Evolutionary conservation across 2,113 vertebrate species (phyloP).

Genomic region (Ardeotis arabs): DNA sequence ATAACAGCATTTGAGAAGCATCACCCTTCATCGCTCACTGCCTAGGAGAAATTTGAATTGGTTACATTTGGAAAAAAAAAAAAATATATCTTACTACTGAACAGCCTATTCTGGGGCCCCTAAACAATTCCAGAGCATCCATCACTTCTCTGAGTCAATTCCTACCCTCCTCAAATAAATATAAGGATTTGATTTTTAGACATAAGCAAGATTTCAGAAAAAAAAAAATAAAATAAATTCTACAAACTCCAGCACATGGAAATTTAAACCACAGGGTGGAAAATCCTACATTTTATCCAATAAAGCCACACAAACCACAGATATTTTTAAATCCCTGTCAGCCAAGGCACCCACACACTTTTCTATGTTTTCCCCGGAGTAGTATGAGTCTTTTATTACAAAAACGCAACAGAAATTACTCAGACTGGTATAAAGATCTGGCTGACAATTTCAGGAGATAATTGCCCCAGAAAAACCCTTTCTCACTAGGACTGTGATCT

Average conservation of each 20-base stretch:
- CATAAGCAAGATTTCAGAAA: conserved; percentile 23
- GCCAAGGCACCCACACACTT: background rate
- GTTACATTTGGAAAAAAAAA: background rate
- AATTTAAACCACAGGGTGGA: conserved; percentile 29
- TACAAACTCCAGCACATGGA: conserved; percentile 21
- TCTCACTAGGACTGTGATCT: background rate
- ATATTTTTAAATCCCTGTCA: background rate
- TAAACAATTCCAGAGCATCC: background rate
- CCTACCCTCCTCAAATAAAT: background rate
- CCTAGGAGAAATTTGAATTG: background rate
- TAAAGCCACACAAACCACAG: conserved; percentile 42
- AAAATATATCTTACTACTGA: background rate
- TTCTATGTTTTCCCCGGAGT: background rate
- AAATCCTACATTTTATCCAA: conserved; percentile 26
- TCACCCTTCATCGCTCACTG: background rate
- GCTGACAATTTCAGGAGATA: background rate
- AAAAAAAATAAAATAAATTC: conserved; percentile 51
- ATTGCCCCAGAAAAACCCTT: background rate
- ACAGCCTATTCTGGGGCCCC: background rate
- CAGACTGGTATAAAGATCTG: background rate
- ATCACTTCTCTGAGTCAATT: background rate
- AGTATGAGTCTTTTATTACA: background rate
- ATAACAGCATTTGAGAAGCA: background rate
- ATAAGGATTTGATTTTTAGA: background rate
- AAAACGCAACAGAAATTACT: background rate